A percentile compares a stretch with the other conserved stretches of the same genome.
phyloP scores from a whole-genome alignment of 2,888 invertebrate species.

The Habrosyne pyritoides region DNA sequence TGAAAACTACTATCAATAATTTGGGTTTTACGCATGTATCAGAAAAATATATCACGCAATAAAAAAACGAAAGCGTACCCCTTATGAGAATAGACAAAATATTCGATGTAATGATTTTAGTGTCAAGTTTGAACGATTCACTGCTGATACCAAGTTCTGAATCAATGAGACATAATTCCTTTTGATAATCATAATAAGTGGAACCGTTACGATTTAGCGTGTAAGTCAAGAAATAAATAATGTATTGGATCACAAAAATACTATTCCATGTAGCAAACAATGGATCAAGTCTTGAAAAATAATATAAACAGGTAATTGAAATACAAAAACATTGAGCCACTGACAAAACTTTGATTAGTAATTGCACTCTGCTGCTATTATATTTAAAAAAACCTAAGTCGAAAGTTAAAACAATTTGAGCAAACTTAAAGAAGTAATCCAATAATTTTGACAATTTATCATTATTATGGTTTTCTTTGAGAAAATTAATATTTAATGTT shows the following conservation, averaged over 20 bases:
- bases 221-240: neutral
- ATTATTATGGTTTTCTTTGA: neutral
- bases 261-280: neutral
- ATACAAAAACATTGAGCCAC: neutral
- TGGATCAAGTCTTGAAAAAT: neutral
- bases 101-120: slow-evolving; percentile 4
- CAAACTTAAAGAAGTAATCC: slow-evolving; percentile 8
- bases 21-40: slow-evolving; percentile 10
- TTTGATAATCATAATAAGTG: neutral
- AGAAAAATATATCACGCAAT: neutral
- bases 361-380: neutral
- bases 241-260: neutral
- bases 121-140: slow-evolving; percentile 7
- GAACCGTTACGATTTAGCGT: neutral
- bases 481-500: neutral
- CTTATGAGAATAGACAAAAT: neutral
- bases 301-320: neutral
- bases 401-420: slow-evolving; percentile 6
- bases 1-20: slow-evolving; percentile 11
- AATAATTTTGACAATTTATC: neutral
- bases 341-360: neutral
- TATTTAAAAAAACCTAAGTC: slow-evolving; percentile 13
- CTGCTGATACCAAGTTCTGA: slow-evolving; percentile 4
- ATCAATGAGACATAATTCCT: slow-evolving; percentile 12
- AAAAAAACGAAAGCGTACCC: neutral